A percentile compares a stretch with the other conserved stretches of the same genome.
Conservation (phyloP, 2,888 invertebrate species). For the Anthrax anthrax region DNA sequence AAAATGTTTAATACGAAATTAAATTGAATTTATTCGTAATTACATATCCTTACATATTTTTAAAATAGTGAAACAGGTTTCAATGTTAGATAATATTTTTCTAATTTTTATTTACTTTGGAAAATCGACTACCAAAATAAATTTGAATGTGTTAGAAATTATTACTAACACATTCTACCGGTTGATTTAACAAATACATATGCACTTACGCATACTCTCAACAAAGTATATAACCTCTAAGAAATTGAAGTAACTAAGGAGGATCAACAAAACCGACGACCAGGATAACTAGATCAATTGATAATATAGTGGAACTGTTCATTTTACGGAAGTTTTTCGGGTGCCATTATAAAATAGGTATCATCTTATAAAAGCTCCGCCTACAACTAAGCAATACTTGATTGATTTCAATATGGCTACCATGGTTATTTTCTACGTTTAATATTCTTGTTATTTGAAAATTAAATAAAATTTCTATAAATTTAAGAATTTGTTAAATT, state of each 20-base stretch:
- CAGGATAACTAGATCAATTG: slow-evolving; percentile 12
- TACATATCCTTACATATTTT: no score
- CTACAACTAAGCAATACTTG: slow-evolving; percentile 29
- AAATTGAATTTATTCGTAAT: no score
- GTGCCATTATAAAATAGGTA: slow-evolving; percentile 22
- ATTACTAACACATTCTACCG: no score
- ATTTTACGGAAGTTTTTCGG: slow-evolving; percentile 11
- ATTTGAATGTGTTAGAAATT: no score
- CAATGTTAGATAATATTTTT: no score
- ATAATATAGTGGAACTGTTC: slow-evolving; percentile 16
- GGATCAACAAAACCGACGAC: slow-evolving; percentile 3
- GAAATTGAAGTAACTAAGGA: slow-evolving; percentile 3
- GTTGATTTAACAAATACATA: not conserved
- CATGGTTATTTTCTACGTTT: not conserved
- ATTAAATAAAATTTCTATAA: no score
- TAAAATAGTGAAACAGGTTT: no score
- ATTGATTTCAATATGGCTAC: slow-evolving; percentile 34
- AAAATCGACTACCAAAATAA: no score
- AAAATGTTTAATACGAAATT: no score
- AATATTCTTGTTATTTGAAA: no score
- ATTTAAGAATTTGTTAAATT: no score
- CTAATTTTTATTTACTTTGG: no score
- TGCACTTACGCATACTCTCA: not conserved
- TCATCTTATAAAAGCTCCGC: slow-evolving; percentile 23
- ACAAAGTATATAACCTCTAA: not conserved